Base-by-base conservation (phyloP, 2,888 invertebrate genomes). In the Tenthredo distinguenda region DNA sequence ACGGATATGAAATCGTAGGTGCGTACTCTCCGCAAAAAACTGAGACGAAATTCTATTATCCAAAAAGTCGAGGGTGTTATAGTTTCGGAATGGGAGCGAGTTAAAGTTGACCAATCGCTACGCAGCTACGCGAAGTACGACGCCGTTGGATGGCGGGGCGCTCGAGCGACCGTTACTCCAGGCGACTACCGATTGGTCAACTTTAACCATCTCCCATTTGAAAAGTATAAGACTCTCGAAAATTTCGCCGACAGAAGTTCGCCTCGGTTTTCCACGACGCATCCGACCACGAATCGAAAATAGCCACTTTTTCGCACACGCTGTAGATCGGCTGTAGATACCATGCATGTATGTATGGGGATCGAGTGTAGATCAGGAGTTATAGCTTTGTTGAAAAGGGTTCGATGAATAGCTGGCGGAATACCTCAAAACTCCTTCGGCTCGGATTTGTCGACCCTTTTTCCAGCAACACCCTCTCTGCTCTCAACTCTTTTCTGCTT, bases 311-410 rank as follows among this genome's bases (percentile, higher is more conserved):
- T 62, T 0, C 26, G 62, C 12, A 62, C 26, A 26, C 26, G 2
- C 10, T 26, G 26, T 62, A 26, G 6, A 62, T 21, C 21, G 4
- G 10, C 26, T 10, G 5, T 62, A 62, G 26, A 34, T 40, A 34
- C 9, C 18, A 10, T 37, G 10, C 9, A n/a, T 72, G n/a, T 40
- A 72, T 34, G 62, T 62, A 40, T 40, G 37, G 21, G 71, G n/a
- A 43, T 43, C 31, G 74, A 68, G 34, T 40, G 21, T 12, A 43
- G 43, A 74, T 74, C 74, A 74, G 37, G 40, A 72, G 74, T 74
- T 74, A 43, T 74, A 26, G 74, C n/a, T 74, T 21, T 47, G 74
- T 40, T 74, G 74, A 74, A 74, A 74, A 74, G 40, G 74, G 74
- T 74, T 74, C 21, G 40, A 74, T 47, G 74, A 43, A 40, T 74